Conservation (phyloP, 1,140 invertebrate species). For the Scaptomyza montana region DNA sequence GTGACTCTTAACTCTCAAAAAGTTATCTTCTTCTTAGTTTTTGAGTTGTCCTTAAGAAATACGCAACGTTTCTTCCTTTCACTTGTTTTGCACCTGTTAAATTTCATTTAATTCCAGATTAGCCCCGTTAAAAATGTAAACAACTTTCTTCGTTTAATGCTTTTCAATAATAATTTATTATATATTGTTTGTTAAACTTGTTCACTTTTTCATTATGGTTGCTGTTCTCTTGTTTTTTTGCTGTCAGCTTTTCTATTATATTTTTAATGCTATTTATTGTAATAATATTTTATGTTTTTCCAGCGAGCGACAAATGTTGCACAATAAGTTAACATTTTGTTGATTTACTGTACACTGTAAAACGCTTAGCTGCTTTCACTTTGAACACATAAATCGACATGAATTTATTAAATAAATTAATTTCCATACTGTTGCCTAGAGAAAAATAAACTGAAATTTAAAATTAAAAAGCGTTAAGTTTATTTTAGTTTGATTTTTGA, state of each 20-base stretch:
- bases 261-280: slow-evolving; percentile 73
- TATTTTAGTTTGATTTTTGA: no score
- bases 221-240: slow-evolving; percentile 41
- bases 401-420: no score
- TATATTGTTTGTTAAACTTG: slow-evolving; percentile 78
- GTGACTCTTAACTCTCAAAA: not conserved
- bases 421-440: not conserved
- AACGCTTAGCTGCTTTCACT: not conserved
- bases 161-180: slow-evolving; percentile 81
- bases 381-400: no score
- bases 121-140: slow-evolving; percentile 1
- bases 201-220: slow-evolving; percentile 65
- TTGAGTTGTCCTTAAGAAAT: no score
- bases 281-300: slow-evolving; percentile 59
- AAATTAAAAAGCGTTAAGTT: no score
- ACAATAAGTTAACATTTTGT: slow-evolving; percentile 54
- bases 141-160: slow-evolving; percentile 35
- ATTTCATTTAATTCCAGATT: not conserved
- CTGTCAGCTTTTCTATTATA: slow-evolving; percentile 36
- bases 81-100: not conserved
- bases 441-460: not conserved
- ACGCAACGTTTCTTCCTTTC: no score
- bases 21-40: no score
- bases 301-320: slow-evolving; percentile 65
- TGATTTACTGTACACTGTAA: not conserved